A percentile compares a stretch with the other conserved stretches of the same genome.
Conservation (phyloP, 2,797 vertebrate genomes). For the Anguilla obscura region DNA sequence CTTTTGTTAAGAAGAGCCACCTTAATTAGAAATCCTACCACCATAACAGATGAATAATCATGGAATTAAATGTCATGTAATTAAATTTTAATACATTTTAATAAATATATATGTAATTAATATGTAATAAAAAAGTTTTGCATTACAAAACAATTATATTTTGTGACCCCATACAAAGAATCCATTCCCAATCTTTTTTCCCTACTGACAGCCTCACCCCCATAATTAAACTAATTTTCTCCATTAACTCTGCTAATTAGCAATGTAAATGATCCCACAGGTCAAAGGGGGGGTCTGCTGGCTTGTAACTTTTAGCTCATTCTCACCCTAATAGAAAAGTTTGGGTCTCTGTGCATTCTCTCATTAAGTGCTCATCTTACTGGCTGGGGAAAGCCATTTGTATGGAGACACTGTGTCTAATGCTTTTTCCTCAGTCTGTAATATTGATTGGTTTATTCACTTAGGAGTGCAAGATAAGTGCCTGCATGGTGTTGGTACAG, state of each 20-base stretch:
- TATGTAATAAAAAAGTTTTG: background rate
- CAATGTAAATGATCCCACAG: slow-evolving; percentile 2
- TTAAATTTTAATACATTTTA: no score
- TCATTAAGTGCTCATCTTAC: background rate
- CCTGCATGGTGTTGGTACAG: background rate
- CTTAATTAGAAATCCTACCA: background rate
- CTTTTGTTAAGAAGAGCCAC: background rate
- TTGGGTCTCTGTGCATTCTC: background rate
- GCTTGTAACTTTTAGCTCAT: background rate
- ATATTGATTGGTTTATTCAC: slow-evolving; percentile 12
- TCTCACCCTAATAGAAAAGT: slow-evolving; percentile 2
- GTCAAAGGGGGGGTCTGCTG: background rate
- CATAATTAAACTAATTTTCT: slow-evolving; percentile 5
- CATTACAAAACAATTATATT: background rate
- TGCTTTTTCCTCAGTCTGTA: background rate
- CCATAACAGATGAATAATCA: background rate
- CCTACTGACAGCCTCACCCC: background rate
- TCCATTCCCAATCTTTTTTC: background rate
- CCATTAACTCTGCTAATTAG: background rate
- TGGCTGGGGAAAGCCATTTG: background rate
- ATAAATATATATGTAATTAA: no score
- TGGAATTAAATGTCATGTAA: no score
- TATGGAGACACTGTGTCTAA: slow-evolving; percentile 14
- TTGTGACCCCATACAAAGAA: background rate
- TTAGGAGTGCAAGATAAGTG: background rate